A percentile compares a stretch with the other conserved stretches of the same genome.
These are phyloP conservation scores for Arothron firmamentum DNA, from an alignment of 2,113 vertebrate genomes.

Conservation along the genomic window DNA sequence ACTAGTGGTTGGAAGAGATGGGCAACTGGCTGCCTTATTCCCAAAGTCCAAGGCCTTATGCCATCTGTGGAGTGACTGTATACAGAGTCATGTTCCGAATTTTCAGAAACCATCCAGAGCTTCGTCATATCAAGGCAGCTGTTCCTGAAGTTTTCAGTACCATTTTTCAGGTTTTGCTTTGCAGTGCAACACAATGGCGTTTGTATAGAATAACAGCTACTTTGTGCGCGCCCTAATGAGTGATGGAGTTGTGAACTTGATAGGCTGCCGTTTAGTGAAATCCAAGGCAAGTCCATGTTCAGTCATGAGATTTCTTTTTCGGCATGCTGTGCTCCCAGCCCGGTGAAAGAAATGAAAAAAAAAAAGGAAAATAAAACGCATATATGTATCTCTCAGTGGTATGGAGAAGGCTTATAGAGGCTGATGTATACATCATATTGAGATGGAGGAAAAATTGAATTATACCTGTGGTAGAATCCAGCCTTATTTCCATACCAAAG, in stretches of 20 bases:
- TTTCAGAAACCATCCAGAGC: slow-evolving; percentile 65
- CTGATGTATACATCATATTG: slow-evolving; percentile 51
- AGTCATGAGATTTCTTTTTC: slow-evolving; percentile 39
- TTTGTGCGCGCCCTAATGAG: slow-evolving; percentile 56
- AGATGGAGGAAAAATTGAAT: slow-evolving; percentile 42
- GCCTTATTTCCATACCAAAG: slow-evolving; percentile 79
- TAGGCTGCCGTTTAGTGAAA: slow-evolving; percentile 47
- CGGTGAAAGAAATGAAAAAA: slow-evolving; percentile 14
- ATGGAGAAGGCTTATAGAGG: slow-evolving; percentile 65
- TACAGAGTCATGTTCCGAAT: slow-evolving; percentile 62
- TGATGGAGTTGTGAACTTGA: slow-evolving; percentile 54
- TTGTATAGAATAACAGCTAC: slow-evolving; percentile 59
- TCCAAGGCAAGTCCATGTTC: slow-evolving; percentile 52
- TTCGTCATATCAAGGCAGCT: slow-evolving; percentile 71
- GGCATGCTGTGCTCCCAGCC: slow-evolving; percentile 51
- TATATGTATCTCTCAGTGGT: slow-evolving; percentile 32
- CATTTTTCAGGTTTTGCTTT: slow-evolving; percentile 55
- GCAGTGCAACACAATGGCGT: slow-evolving; percentile 55
- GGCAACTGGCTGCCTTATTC: slow-evolving; percentile 77
- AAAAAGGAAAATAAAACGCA: slow-evolving; percentile 21
- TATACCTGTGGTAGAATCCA: slow-evolving; percentile 51
- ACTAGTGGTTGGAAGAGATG: slow-evolving; percentile 62
- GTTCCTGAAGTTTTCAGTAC: slow-evolving; percentile 67
- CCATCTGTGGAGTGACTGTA: slow-evolving; percentile 70
- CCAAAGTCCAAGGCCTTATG: slow-evolving; percentile 71